Percentiles rank a stretch among this genome's conserved stretches.
Evolutionary conservation across 2,888 invertebrate species (phyloP).

Genomic region (Geotrupes spiniger): DNA sequence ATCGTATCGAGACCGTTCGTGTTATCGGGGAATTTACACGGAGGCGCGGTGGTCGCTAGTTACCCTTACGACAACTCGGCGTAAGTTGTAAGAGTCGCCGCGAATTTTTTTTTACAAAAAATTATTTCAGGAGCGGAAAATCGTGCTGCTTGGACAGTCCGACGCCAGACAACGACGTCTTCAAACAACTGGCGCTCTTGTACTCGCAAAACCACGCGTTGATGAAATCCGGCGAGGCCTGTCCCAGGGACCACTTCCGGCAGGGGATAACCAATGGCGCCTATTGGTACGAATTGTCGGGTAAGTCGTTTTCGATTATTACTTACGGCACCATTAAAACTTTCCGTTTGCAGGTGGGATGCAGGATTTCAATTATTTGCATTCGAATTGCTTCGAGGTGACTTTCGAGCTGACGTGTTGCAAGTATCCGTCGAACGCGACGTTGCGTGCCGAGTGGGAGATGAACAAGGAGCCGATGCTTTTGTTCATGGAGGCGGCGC

Average conservation of each 20-base stretch:
- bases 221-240: constrained; percentile 75
- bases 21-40: constrained; percentile 90
- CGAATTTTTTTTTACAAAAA: not conserved
- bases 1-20: constrained; percentile 84
- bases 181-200: constrained; percentile 71
- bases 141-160: constrained; percentile 71
- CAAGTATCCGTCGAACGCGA: constrained; percentile 78
- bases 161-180: constrained; percentile 80
- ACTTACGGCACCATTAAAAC: constrained; percentile 15
- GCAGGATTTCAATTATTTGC: constrained; percentile 97
- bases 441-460: constrained; percentile 77
- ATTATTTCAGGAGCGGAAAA: constrained; percentile 50
- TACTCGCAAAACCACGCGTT: constrained; percentile 73
- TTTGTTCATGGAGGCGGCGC: constrained; percentile 77
- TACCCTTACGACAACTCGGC: constrained; percentile 91
- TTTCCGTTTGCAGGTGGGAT: constrained; percentile 71
- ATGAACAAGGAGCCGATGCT: constrained; percentile 83
- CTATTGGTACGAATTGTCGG: constrained; percentile 83
- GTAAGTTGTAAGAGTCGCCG: constrained; percentile 50
- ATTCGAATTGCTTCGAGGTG: constrained; percentile 94
- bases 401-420: constrained; percentile 96
- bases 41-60: constrained; percentile 96
- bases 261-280: constrained; percentile 91
- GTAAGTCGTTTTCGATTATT: constrained; percentile 44
- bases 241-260: constrained; percentile 68